phyloP scores from a whole-genome alignment of 2,888 invertebrate genomes.

The Allolobophora icterica region DNA sequence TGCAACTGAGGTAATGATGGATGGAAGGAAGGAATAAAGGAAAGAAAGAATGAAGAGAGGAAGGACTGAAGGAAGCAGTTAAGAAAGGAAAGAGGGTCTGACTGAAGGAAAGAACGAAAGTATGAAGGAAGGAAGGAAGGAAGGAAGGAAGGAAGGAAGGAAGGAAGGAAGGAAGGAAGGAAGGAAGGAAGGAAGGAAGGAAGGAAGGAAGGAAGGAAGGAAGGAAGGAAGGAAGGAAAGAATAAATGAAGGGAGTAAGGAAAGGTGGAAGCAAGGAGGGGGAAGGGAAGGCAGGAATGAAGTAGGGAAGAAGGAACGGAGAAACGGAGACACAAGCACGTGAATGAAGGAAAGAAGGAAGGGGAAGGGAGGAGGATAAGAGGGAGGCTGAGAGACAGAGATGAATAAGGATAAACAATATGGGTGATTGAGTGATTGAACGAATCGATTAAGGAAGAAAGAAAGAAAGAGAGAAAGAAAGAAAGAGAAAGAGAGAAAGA shows the following conservation, averaged over 20 bases:
- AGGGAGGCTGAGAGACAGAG: neutral
- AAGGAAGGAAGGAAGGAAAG: neutral
- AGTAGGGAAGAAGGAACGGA: neutral
- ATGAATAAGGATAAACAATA: neutral
- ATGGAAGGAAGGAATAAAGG: neutral
- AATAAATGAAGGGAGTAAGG: neutral
- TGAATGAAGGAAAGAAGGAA: too few relatives aligned
- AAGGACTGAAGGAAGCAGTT: neutral
- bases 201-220: neutral
- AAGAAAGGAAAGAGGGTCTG: neutral
- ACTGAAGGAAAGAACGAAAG: neutral
- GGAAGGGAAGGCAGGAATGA: neutral
- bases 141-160: neutral
- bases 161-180: neutral
- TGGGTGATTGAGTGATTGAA: too few relatives aligned
- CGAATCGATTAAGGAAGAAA: neutral
- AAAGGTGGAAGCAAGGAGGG: too few relatives aligned
- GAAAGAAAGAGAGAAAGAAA: neutral
- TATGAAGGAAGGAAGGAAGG: neutral
- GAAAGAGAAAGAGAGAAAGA: neutral
- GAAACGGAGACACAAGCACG: too few relatives aligned
- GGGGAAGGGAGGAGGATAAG: neutral
- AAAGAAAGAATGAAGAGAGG: neutral
- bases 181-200: neutral
- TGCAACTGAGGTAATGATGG: neutral